Percentiles rank a stretch among this genome's conserved stretches.
These are phyloP conservation scores for Oryzias javanicus DNA, from an alignment of 2,113 vertebrate species.

Conservation along the genomic window DNA sequence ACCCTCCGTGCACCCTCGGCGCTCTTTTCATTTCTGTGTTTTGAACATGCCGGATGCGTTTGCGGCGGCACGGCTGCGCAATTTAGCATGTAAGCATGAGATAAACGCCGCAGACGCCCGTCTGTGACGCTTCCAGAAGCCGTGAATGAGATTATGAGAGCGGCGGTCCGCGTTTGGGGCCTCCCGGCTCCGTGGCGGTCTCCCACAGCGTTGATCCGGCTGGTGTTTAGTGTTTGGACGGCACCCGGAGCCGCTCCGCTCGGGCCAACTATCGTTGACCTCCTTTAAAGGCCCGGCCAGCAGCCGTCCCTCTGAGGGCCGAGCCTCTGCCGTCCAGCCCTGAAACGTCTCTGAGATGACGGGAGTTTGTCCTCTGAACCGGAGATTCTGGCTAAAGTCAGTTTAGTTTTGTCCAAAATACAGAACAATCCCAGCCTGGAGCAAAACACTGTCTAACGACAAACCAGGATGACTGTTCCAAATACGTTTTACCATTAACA, in stretches of 20 bases:
- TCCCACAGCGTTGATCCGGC: conserved; percentile 55
- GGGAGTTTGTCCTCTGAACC: conserved; percentile 5
- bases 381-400: conserved; percentile 14
- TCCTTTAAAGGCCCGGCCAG: conserved; percentile 54
- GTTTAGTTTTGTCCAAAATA: too few relatives aligned
- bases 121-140: conserved; percentile 40
- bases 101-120: conserved; percentile 9
- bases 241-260: conserved; percentile 43
- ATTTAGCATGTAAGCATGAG: neutral
- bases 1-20: neutral
- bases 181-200: conserved; percentile 33
- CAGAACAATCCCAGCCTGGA: too few relatives aligned
- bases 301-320: conserved; percentile 40
- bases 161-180: conserved; percentile 26
- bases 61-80: conserved; percentile 9
- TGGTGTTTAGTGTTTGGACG: conserved; percentile 53
- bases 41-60: neutral
- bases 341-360: conserved; percentile 11
- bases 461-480: too few relatives aligned
- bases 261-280: conserved; percentile 58
- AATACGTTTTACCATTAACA: too few relatives aligned
- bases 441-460: too few relatives aligned
- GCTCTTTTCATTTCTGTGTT: neutral
- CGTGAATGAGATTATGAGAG: conserved; percentile 44
- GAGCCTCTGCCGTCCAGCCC: conserved; percentile 25